Evolutionary conservation across 1,140 invertebrate genomes (phyloP), one percentile per base, ranked within the genome.

Genomic region (Halictus rubicundus): DNA sequence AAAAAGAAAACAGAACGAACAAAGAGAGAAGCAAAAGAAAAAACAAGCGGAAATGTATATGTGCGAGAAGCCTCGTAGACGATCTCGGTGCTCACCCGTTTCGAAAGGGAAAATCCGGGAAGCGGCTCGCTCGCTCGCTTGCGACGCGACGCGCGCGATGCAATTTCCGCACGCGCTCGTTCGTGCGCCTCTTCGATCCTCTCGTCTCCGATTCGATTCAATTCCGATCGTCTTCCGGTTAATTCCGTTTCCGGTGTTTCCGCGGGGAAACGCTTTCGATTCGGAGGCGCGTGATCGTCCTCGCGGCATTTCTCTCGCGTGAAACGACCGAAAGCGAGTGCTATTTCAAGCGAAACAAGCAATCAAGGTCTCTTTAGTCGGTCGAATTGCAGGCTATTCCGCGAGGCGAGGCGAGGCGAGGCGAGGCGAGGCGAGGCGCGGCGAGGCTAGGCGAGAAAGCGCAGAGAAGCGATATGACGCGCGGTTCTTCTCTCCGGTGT

Each of bases 401-500:
- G 25, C 60, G n/a, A 54, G 21, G 54, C 61, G 59, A 61, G 7
- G 37, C 16, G 8, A 42, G 14, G 16, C 8, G 42, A 64, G 21
- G 52, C 16, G 4, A 21, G 19, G 52, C 52, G 46, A 4, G 52
- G 52, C 52, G 52, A n/a, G 52, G 52, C 21, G 52, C 12, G 46
- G 19, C 16, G 52, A 23, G 54, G 54, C 54, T 10, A 12, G 59
- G 23, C 59, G 59, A 12, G 37, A 16, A 59, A 52, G 27, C 27
- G 25, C 49, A 27, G n/a, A 77, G 66, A n/a, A 61, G 14, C 63
- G 64, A 76, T 76, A 76, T 52, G 49, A 52, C 73, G 59, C 64
- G 21, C 64, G 64, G 14, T 68, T 68, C 64, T 68, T 60, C 42
- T 60, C 37, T 12, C 19, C 73, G 1, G 37, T 39, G 37, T 39